Evolutionary conservation across 2,888 invertebrate species (phyloP), one percentile per base, ranked within the genome.

Genomic region (Chloroclystis v-ata): DNA sequence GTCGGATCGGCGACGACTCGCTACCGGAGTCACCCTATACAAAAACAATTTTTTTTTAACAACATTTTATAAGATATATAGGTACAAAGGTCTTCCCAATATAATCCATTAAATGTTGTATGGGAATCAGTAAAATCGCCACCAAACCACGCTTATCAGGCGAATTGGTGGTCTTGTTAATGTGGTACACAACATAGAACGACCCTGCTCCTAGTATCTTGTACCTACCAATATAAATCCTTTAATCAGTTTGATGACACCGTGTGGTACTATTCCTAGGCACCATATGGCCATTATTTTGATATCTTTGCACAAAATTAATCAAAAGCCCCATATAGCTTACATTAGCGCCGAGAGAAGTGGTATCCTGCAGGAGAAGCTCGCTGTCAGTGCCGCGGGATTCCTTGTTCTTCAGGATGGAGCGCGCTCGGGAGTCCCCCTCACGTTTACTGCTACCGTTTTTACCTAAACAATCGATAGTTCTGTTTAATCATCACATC

Each of bases 11-110:
- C 74, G 91, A 91, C 68, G 91, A 91, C 77, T 91, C 91, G 77
- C 90, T 91, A 66, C 91, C 90, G 59, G 91, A 91, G 80, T 91
- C 91, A 67, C 91, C 90, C 91, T 91, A 75, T 10, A 78, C 66
- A 10, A 9, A 4, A 4, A 39, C 9, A 20, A 12, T n/a, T 10
- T 14, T 5, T n/a, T 37, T 57, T 5, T 20, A 20, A 4, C 5
- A 20, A 5, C 2, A 20, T 4, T 20, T 4, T 2, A 20, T 4
- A 4, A 20, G 20, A 20, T 4, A 20, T 4, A 20, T 20, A 20
- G 2, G 2, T 20, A 20, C 5, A 4, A 20, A 4, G 20, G 20
- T 4, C 20, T 4, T 5, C 2, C 2, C 20, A 20, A 5, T 5
- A 20, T 5, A 20, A 2, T 20, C 2, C 20, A 20, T 4, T 4